Conservation (phyloP, 2,888 invertebrate species). For the Drosophila barbarae region DNA sequence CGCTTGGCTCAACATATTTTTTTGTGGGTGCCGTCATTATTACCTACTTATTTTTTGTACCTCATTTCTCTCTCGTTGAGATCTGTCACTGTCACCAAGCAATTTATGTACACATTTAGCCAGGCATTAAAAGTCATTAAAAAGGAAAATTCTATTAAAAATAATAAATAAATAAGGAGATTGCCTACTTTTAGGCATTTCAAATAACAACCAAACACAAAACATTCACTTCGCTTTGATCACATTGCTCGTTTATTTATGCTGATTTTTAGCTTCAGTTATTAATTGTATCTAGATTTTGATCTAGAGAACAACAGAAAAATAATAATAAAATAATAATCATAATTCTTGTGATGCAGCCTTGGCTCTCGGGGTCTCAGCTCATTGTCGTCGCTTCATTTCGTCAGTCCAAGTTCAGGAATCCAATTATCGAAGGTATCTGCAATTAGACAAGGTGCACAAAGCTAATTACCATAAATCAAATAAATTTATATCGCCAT, state of each 20-base stretch:
- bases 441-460: slow-evolving; percentile 53
- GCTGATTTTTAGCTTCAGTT: neutral
- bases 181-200: slow-evolving; percentile 48
- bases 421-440: slow-evolving; percentile 77
- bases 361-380: slow-evolving; percentile 35
- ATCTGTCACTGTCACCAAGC: slow-evolving; percentile 11
- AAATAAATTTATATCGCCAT: slow-evolving; percentile 50
- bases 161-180: neutral
- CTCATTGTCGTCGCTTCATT: slow-evolving; percentile 8
- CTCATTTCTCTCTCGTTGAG: slow-evolving; percentile 32
- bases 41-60: slow-evolving; percentile 31
- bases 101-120: neutral
- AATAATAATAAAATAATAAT: neutral
- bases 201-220: neutral
- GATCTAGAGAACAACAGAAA: neutral
- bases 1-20: slow-evolving; percentile 53
- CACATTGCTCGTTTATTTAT: slow-evolving; percentile 19
- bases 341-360: slow-evolving; percentile 31
- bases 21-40: slow-evolving; percentile 59
- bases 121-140: neutral
- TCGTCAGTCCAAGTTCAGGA: slow-evolving; percentile 74
- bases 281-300: neutral
- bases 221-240: neutral
- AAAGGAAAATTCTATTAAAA: neutral
- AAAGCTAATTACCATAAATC: slow-evolving; percentile 59